Evolutionary conservation across 2,888 invertebrate species (phyloP).

Genomic region (Plebejus anna): DNA sequence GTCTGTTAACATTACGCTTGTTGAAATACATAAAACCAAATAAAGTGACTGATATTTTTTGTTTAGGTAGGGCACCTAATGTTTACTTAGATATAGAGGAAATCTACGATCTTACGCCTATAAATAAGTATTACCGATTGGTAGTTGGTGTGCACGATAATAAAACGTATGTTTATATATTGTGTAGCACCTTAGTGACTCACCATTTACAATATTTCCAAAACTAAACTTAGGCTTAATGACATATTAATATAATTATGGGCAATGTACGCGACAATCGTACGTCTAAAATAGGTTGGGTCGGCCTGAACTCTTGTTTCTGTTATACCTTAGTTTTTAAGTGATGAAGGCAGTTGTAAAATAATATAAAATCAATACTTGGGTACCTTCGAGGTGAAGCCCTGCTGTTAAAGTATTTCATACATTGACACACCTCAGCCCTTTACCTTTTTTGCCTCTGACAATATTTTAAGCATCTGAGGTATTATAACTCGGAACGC

Average conservation of each 20-base stretch:
- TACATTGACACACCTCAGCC: neutral
- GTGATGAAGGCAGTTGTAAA: neutral
- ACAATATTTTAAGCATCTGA: no score
- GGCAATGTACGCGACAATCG: neutral
- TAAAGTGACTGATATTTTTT: neutral
- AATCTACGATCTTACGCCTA: neutral
- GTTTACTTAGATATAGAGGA: neutral
- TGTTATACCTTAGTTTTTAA: neutral
- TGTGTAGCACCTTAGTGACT: slow-evolving; percentile 4
- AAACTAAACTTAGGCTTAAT: neutral
- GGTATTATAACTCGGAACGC: no score
- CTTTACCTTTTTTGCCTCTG: no score
- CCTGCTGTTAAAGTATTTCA: neutral
- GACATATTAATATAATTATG: neutral
- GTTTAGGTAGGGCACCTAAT: neutral
- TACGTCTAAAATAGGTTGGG: neutral
- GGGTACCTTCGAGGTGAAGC: neutral
- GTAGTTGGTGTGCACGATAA: neutral
- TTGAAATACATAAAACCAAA: neutral
- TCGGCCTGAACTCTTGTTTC: neutral
- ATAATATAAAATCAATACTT: neutral
- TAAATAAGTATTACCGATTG: neutral
- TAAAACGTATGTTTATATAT: neutral
- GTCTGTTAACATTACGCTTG: neutral
- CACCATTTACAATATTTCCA: neutral